Evolutionary conservation across 1,140 invertebrate genomes (phyloP), one percentile per base, ranked within the genome.

Genomic region (Cyclina sinensis): DNA sequence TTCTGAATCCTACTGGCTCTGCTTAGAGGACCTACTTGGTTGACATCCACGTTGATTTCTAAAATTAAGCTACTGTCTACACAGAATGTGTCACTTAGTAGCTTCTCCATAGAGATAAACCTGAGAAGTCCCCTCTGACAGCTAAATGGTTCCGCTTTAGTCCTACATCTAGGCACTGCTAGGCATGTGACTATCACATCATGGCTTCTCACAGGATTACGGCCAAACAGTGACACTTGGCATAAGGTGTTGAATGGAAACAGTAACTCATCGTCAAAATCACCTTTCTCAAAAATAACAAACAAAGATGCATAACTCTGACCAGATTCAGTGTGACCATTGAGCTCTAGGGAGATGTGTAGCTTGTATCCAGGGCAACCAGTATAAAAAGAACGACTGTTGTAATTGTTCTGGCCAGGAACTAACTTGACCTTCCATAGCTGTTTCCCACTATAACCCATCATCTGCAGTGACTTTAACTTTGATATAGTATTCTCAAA

Each of bases 281-380:
- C 70, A 16, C 89, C 91, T 57, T 65, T 78, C 62, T 90, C 86
- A 11, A 88, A 78, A 30, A 86, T 81, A 18, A 90, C 48, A 51
- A 89, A 91, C 14, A 91, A 18, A 7, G 87, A 90, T 0, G 83
- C 79, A 43, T 87, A 90, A 51, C 39, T 57, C 18, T 84, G n/a
- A 70, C 74, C 12, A 48, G 70, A 46, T 39, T 91, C 91, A 2
- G 43, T 70, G 54, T 84, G 80, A 32, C 89, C 89, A 32, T 82
- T 46, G n/a, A 90, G 54, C 14, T 91, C 91, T 7, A 91, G 48
- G 16, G 74, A 78, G 18, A 91, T n/a, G 21, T 32, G 51, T 21
- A 91, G 73, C 68, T 89, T 88, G 79, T 91, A 91, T 0, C 91
- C 89, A 70, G 91, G 91, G 27, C 79, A 89, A 48, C 81, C 84